These are phyloP conservation scores for Epinotia ramella DNA, from an alignment of 2,888 invertebrate species.

Conservation along the genomic window DNA sequence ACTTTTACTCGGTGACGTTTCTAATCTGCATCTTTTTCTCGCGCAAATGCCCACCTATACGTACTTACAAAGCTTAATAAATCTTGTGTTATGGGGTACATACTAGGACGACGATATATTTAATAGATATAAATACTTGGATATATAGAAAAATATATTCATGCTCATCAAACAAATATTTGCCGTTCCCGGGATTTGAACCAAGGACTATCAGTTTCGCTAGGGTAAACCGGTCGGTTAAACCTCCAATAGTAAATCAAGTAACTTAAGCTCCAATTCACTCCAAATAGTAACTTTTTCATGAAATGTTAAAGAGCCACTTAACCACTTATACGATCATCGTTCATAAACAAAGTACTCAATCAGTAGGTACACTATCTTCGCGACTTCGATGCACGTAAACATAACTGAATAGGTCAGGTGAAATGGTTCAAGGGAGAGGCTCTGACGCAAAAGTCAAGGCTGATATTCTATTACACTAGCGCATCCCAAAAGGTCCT, in stretches of 20 bases:
- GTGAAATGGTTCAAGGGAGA: slow-evolving; percentile 53
- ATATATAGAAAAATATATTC: too few species aligned
- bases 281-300: neutral
- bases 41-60: too few species aligned
- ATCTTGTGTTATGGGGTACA: too few species aligned
- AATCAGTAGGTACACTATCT: neutral
- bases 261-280: neutral
- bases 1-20: too few species aligned
- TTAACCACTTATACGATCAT: neutral
- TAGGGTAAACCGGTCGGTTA: too few species aligned
- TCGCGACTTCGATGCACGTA: slow-evolving; percentile 1
- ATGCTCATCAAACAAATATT: too few species aligned
- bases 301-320: neutral
- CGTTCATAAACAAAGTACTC: neutral
- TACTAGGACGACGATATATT: too few species aligned
- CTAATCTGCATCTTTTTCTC: too few species aligned
- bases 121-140: too few species aligned
- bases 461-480: slow-evolving; percentile 61
- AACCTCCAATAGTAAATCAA: neutral
- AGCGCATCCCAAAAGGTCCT: neutral
- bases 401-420: slow-evolving; percentile 48
- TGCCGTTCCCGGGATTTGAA: too few species aligned
- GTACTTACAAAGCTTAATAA: too few species aligned
- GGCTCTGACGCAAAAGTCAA: slow-evolving; percentile 67
- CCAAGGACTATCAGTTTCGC: too few species aligned